These are phyloP conservation scores for Glyphotaelius pellucidus DNA, from an alignment of 2,888 invertebrate genomes.

Conservation along the genomic window DNA sequence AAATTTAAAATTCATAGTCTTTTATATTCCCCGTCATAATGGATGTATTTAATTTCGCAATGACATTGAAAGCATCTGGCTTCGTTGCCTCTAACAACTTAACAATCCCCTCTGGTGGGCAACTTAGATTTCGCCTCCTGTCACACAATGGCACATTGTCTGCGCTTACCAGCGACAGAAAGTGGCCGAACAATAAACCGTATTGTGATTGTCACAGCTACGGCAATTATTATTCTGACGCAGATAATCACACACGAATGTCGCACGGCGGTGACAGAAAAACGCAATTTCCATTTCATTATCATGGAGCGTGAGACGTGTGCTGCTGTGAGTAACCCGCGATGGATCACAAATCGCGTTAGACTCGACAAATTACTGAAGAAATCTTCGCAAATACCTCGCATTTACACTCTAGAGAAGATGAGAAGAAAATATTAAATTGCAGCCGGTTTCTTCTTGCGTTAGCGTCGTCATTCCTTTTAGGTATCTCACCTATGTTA, in stretches of 20 bases:
- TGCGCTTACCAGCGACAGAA: not conserved
- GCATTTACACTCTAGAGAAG: not conserved
- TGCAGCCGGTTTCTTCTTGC: not conserved
- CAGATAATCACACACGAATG: not conserved
- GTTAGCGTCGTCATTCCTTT: not conserved
- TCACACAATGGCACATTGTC: constrained; percentile 33
- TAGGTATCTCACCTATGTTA: not conserved
- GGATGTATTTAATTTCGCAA: not conserved
- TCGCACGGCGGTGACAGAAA: not conserved
- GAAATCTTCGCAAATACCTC: not conserved
- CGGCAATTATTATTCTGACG: not conserved
- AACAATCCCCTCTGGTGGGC: not conserved
- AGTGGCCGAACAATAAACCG: constrained; percentile 7
- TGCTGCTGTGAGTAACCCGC: not conserved
- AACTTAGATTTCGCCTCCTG: not conserved
- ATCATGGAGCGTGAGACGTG: not conserved
- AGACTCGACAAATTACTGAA: not conserved
- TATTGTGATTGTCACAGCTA: not conserved
- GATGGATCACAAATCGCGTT: not conserved
- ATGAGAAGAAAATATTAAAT: not conserved
- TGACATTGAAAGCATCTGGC: not conserved
- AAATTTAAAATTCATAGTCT: too few relatives aligned
- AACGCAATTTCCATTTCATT: not conserved
- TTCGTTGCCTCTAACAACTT: not conserved
- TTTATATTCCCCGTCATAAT: not conserved